Evolutionary conservation across 2,797 vertebrate genomes (phyloP).

Genomic region (Danio choprae): DNA sequence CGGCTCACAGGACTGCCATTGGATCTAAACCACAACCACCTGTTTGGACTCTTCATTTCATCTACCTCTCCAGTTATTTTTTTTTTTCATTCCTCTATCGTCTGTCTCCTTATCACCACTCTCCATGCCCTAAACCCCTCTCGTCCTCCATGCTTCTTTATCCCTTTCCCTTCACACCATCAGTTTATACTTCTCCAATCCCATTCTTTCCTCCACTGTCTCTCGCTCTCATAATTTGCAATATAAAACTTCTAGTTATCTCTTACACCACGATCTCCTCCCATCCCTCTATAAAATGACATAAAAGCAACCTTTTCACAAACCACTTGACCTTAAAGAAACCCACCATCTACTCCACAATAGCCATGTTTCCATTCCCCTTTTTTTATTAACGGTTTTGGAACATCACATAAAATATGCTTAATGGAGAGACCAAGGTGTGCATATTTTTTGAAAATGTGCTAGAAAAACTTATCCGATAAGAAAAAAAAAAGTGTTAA

Average conservation of each 20-base stretch:
- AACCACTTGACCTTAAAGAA: slow-evolving; percentile 39
- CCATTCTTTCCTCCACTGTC: neutral
- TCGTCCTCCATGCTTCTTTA: slow-evolving; percentile 31
- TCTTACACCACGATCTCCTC: slow-evolving; percentile 13
- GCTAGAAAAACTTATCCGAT: no score
- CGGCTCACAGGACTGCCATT: neutral
- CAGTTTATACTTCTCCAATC: slow-evolving; percentile 33
- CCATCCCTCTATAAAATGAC: slow-evolving; percentile 7
- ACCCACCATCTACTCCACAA: slow-evolving; percentile 16
- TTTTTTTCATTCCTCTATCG: slow-evolving; percentile 30
- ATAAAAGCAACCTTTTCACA: slow-evolving; percentile 11
- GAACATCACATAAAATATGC: no score
- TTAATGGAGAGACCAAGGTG: no score
- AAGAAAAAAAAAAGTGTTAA: no score
- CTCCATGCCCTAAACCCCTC: slow-evolving; percentile 43
- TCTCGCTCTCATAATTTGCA: slow-evolving; percentile 33
- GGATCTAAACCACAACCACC: slow-evolving; percentile 32
- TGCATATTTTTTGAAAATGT: no score
- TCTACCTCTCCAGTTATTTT: slow-evolving; percentile 23
- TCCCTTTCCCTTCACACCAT: slow-evolving; percentile 36
- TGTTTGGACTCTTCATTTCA: slow-evolving; percentile 25
- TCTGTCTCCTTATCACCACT: slow-evolving; percentile 46
- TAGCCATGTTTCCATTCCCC: neutral
- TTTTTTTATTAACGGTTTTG: no score
- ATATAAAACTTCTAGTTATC: slow-evolving; percentile 36